These are phyloP conservation scores for Riparia riparia DNA, from an alignment of 2,113 vertebrate species.

Conservation along the genomic window DNA sequence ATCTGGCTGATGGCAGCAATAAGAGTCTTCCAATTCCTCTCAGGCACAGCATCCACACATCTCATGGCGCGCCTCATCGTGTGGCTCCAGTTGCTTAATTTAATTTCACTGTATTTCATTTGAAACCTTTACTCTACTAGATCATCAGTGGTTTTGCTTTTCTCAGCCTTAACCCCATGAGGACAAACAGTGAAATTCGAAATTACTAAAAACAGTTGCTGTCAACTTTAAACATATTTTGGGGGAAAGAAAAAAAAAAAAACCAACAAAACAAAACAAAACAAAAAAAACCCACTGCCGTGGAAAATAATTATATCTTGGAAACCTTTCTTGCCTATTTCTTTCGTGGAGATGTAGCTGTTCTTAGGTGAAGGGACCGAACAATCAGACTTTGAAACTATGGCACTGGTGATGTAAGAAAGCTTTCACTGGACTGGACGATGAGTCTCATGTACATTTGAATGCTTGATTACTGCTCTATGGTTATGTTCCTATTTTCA, in stretches of 20 bases:
- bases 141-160: background rate
- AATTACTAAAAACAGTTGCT: background rate
- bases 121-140: background rate
- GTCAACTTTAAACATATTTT: background rate
- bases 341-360: background rate
- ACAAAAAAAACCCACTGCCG: background rate
- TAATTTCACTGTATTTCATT: background rate
- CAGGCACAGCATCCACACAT: background rate
- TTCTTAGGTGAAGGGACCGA: background rate
- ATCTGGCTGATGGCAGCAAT: background rate
- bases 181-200: background rate
- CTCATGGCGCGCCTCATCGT: background rate
- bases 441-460: accelerated
- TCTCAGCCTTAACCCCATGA: background rate
- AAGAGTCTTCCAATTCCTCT: background rate
- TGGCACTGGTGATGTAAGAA: background rate
- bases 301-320: background rate
- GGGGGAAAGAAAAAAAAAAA: too few relatives aligned
- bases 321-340: background rate
- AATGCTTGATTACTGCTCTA: background rate
- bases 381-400: background rate
- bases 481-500: background rate
- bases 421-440: background rate
- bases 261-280: too few relatives aligned
- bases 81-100: background rate